Evolutionary conservation across 2,888 invertebrate genomes (phyloP), one percentile per base, ranked within the genome.

Genomic region (Eucera pruinosa): DNA sequence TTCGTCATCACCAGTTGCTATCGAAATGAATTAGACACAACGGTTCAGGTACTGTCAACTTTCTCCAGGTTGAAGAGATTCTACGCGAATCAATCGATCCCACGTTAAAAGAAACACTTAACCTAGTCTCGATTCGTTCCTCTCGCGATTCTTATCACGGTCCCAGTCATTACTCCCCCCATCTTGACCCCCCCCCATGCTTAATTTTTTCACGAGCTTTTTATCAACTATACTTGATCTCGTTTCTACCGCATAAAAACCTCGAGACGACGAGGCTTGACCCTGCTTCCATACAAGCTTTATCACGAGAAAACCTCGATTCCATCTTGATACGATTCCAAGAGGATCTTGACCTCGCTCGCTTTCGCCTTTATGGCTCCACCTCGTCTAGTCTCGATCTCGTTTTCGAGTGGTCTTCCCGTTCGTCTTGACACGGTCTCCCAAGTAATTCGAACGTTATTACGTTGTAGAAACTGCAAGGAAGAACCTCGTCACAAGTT

Each of bases 311-410:
- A 25, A 64, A 27, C 57, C 66, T 47, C 47, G 57, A 57, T 60
- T 58, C 47, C 73, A 65, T 75, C 74, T 33, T 25, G 74, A 65
- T 65, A 58, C 65, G 47, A 47, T 54, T 65, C 73, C 45, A 27
- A 73, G 69, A 45, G 50, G 57, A 57, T 66, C 66, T 72, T 58
- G 73, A 74, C 74, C 73, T 50, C 41, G 50, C 20, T 27, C n/a
- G 55, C 47, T 61, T 69, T 55, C 39, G 15, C 48, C 55, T 62
- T 48, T 13, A 23, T 11, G 18, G 39, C 33, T n/a, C n/a, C n/a
- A n/a, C 27, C 48, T 20, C 43, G 27, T 55, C 45, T 20, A 41
- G 15, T 25, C 55, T 2, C n/a, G 61, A 55, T 60, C 71, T 15
- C n/a, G 13, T 41, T 55, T 39, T 23, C 45, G 27, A 72, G 62